These are phyloP conservation scores for Xanthia togata DNA, from an alignment of 2,888 invertebrate genomes.

Conservation along the genomic window DNA sequence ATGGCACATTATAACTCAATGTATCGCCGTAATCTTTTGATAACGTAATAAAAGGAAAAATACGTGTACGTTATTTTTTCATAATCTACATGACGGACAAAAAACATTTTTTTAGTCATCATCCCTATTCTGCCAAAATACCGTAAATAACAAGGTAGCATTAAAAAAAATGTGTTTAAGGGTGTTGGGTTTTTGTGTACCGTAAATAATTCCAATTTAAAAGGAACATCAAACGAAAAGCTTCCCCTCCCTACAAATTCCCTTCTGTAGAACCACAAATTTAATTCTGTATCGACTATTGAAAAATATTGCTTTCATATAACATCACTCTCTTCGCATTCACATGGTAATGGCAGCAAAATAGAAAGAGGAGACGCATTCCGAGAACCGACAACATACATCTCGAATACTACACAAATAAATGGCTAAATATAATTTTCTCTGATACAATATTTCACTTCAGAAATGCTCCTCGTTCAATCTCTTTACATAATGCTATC, in stretches of 20 bases:
- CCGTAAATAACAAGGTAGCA: not conserved
- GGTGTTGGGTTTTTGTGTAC: slow-evolving; percentile 28
- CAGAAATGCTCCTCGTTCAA: slow-evolving; percentile 58
- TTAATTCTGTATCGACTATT: slow-evolving; percentile 80
- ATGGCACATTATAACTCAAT: no score
- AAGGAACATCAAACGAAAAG: slow-evolving; percentile 68
- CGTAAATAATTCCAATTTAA: slow-evolving; percentile 58
- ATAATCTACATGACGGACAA: no score
- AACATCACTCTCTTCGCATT: slow-evolving; percentile 78
- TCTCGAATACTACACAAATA: slow-evolving; percentile 72
- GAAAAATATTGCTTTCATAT: slow-evolving; percentile 82
- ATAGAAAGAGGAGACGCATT: slow-evolving; percentile 72
- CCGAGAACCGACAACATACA: slow-evolving; percentile 64
- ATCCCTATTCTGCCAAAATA: slow-evolving; percentile 5
- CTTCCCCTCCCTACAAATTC: slow-evolving; percentile 66
- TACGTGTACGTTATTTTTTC: no score
- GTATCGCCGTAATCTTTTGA: no score
- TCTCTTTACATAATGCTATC: slow-evolving; percentile 72
- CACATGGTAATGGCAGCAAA: slow-evolving; percentile 81
- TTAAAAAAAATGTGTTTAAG: slow-evolving; percentile 2
- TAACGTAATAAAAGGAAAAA: no score
- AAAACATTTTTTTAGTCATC: no score
- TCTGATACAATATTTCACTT: slow-evolving; percentile 66
- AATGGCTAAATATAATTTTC: slow-evolving; percentile 73
- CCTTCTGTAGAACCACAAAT: slow-evolving; percentile 79